Conservation (phyloP, 1,140 invertebrate genomes). For the Carcinoscorpius rotundicauda region DNA sequence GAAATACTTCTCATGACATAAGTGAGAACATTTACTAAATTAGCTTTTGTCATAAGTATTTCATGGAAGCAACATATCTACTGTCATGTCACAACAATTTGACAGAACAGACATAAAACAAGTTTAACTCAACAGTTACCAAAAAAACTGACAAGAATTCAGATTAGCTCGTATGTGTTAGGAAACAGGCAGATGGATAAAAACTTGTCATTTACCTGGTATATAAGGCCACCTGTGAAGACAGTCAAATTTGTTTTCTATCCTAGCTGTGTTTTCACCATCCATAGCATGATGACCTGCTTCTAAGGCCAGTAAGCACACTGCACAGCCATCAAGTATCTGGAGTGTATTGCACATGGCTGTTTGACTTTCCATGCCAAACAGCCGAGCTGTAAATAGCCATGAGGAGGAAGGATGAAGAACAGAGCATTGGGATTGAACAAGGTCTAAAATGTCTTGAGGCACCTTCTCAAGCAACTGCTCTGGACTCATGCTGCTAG, state of each 20-base stretch:
- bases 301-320: constrained; percentile 56
- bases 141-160: no score
- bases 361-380: constrained; percentile 8
- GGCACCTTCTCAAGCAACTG: constrained; percentile 16
- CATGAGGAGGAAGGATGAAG: constrained; percentile 18
- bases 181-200: no score
- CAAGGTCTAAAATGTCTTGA: constrained; percentile 18
- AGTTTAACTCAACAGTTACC: no score
- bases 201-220: constrained; percentile 30
- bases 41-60: no score
- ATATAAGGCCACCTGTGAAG: constrained; percentile 88
- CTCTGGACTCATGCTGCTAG: no score
- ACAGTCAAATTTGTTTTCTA: constrained; percentile 36
- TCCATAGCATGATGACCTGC: constrained; percentile 53
- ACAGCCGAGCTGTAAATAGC: constrained; percentile 20
- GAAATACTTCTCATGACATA: no score
- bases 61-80: no score
- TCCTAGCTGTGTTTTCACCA: constrained; percentile 28
- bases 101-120: no score
- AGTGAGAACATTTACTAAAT: no score
- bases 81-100: no score
- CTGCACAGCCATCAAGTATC: constrained; percentile 54
- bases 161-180: no score
- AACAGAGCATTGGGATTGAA: constrained; percentile 21
- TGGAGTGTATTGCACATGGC: constrained; percentile 17